Base-by-base conservation (phyloP, 2,797 vertebrate genomes). In the Sciurus carolinensis region DNA sequence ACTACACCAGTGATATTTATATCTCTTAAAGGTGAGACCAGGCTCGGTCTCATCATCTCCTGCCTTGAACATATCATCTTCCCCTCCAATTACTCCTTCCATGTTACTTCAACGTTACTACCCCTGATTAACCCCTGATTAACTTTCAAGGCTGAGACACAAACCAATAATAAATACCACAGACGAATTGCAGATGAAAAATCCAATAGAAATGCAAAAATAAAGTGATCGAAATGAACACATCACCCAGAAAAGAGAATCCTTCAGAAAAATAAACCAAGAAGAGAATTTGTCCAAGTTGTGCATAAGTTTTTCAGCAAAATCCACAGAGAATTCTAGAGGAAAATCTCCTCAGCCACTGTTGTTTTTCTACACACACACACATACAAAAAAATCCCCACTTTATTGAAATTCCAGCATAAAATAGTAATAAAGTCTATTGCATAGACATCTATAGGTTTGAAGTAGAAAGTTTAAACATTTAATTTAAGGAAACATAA, bases 121-220 rank as follows among this genome's bases (percentile, higher is more conserved):
- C 7, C 3, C 28, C 39, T 80, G 17, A 50, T 30, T 30, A 13
- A 64, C 30, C 76, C 30, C 76, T 81, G 22, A 90, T 59, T 39
- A 39, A 39, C 39, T 79, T 92, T 69, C 10, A 80, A 52, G 11
- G 20, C 2, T 24, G 26, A 83, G 26, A 82, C 15, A 83, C 77
- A 87, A 87, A 86, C 26, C 52, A 85, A 13, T 77, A 76, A 54
- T 62, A 90, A 30, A 81, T 93, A 42, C 17, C 15, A 66, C 42
- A 50, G 24, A 20, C 22, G 28, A 94, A 57, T 64, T 67, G 86
- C 30, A 87, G 73, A 47, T 66, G 36, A 92, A 95, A 96, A 69
- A 39, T 39, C 7, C 8, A 77, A 90, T 62, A 76, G 24, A 81
- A 82, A 50, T 90, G 20, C 36, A 47, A 64, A 82, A 84, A 72